A percentile compares a stretch with the other conserved stretches of the same genome.
These are phyloP conservation scores for Nemotelus pantherinus DNA, from an alignment of 2,888 invertebrate genomes.

Conservation along the genomic window DNA sequence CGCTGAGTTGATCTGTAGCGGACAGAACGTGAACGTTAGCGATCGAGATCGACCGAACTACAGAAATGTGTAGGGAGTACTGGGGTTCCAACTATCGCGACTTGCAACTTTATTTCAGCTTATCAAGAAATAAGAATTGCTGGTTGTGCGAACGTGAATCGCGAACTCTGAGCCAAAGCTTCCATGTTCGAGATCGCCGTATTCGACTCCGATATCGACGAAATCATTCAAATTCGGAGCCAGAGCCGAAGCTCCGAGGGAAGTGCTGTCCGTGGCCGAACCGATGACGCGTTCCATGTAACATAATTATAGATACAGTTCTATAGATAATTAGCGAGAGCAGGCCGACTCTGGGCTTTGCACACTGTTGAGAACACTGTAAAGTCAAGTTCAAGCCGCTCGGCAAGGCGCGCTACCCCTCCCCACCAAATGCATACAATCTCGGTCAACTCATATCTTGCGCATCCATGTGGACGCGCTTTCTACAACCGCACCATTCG, in stretches of 20 bases:
- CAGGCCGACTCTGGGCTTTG: too few relatives aligned
- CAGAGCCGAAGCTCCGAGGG: too few relatives aligned
- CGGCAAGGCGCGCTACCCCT: neutral
- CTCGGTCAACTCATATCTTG: neutral
- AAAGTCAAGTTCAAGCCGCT: neutral
- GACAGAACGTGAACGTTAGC: too few relatives aligned
- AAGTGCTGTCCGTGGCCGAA: too few relatives aligned
- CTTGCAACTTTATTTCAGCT: neutral
- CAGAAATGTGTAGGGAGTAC: slow-evolving; percentile 16
- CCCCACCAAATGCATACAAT: neutral
- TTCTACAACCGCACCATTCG: neutral
- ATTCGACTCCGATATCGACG: neutral
- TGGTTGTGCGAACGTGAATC: neutral
- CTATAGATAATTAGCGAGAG: too few relatives aligned
- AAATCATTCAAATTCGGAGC: too few relatives aligned
- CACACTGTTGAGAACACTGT: neutral
- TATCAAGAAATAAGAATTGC: slow-evolving; percentile 14
- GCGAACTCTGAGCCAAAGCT: neutral
- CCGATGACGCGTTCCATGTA: too few relatives aligned
- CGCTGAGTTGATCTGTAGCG: too few relatives aligned
- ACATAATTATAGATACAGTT: too few relatives aligned
- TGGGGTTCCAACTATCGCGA: slow-evolving; percentile 3
- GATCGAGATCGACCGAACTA: neutral
- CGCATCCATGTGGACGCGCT: neutral
- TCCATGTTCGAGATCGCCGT: neutral